These are phyloP conservation scores for Quadriops clusia DNA, from an alignment of 2,888 invertebrate genomes.

Conservation along the genomic window DNA sequence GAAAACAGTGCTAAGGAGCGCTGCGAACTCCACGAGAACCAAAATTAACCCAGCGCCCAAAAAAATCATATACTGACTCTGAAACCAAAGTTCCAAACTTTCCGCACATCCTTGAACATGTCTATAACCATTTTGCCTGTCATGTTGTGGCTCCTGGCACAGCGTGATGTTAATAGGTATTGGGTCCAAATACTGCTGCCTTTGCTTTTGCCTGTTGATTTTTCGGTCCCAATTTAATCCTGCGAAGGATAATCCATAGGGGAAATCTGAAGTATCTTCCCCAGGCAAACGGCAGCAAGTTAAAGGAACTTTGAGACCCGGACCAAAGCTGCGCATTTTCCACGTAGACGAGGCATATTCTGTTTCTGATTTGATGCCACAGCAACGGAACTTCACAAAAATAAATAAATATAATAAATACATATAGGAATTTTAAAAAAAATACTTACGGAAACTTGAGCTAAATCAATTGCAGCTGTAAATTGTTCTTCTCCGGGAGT, in stretches of 20 bases:
- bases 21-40: conserved; percentile 60
- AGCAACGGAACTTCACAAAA: conserved; percentile 57
- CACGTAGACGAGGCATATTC: conserved; percentile 75
- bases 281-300: conserved; percentile 50
- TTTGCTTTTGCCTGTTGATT: no score
- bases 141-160: conserved; percentile 55
- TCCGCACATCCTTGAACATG: conserved; percentile 46
- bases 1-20: conserved; percentile 57
- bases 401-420: conserved; percentile 3
- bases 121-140: conserved; percentile 44
- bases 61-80: conserved; percentile 59
- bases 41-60: conserved; percentile 52
- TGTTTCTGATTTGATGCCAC: conserved; percentile 64
- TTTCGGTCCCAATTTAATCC: no score
- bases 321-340: conserved; percentile 62
- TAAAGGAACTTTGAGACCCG: conserved; percentile 28
- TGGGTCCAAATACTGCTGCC: conserved; percentile 60
- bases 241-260: no score
- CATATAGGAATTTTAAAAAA: background rate
- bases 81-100: conserved; percentile 63
- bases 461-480: conserved; percentile 69
- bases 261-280: conserved; percentile 28
- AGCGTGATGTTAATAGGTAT: conserved; percentile 56
- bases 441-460: conserved; percentile 47
- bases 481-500: conserved; percentile 63